phyloP scores from a whole-genome alignment of 1,140 invertebrate species.

The Drosophila sturtevanti region DNA sequence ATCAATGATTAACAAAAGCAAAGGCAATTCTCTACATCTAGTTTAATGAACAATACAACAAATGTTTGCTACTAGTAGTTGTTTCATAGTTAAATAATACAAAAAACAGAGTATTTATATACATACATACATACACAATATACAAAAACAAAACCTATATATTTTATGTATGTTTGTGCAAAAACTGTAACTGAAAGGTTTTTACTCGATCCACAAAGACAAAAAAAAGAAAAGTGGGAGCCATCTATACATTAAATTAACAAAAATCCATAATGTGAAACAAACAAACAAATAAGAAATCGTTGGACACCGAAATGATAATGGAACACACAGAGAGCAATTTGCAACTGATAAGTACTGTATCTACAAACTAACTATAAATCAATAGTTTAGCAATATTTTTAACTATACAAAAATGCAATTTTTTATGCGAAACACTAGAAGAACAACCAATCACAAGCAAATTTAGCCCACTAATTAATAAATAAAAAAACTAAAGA shows the following conservation, averaged over 20 bases:
- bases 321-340: slow-evolving; percentile 53
- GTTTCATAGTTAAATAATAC: slow-evolving; percentile 68
- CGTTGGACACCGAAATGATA: slow-evolving; percentile 72
- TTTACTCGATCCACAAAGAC: slow-evolving; percentile 28
- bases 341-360: slow-evolving; percentile 53
- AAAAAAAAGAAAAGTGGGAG: not conserved
- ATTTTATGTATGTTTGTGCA: slow-evolving; percentile 10
- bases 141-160: not conserved
- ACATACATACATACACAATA: not conserved
- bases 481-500: slow-evolving; percentile 40
- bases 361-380: slow-evolving; percentile 44
- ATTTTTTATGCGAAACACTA: slow-evolving; percentile 40
- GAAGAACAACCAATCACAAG: slow-evolving; percentile 40
- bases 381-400: slow-evolving; percentile 18
- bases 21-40: slow-evolving; percentile 66
- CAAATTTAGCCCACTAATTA: slow-evolving; percentile 33
- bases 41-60: slow-evolving; percentile 50
- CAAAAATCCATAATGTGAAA: slow-evolving; percentile 26
- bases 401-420: slow-evolving; percentile 34
- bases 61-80: slow-evolving; percentile 62
- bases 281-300: slow-evolving; percentile 39
- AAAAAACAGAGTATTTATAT: slow-evolving; percentile 18
- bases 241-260: not conserved
- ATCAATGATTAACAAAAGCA: slow-evolving; percentile 32
- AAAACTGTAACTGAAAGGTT: slow-evolving; percentile 51